Evolutionary conservation across 2,888 invertebrate species (phyloP), one percentile per base, ranked within the genome.

Genomic region (Callyntrura guangdongensis): DNA sequence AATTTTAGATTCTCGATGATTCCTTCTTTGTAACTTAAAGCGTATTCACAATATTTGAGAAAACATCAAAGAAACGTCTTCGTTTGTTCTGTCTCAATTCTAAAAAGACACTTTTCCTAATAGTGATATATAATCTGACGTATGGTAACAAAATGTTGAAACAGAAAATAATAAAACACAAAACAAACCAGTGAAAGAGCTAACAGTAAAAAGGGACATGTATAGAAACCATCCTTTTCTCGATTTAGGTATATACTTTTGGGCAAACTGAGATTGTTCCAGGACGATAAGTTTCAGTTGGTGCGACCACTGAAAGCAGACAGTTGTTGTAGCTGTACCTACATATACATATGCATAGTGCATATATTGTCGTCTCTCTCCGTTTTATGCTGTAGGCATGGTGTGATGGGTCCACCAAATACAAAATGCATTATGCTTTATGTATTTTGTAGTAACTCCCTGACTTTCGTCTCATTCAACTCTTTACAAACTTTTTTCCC

Each of bases 51-150:
- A 74, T 74, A 49, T 47, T 74, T 74, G 47, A 49, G 49, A 17
- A 74, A 49, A 74, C 49, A 74, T 74, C 74, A 74, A 74, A 74
- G 72, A 49, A 47, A 74, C 45, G 72, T 45, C 36, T 45, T 6
- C 36, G 36, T 45, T 25, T 72, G 20, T 22, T 9, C 74, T 25
- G 47, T 74, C n/a, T 11, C 49, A 17, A 49, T 74, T 20, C 49
- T 22, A 20, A 64, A 64, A 64, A 64, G 25, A 36, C 36, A 36
- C 36, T 36, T 36, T 36, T 36, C 36, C 36, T 36, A 36, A 36
- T n/a, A n/a, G n/a, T n/a, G n/a, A n/a, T n/a, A n/a, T n/a, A n/a
- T n/a, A n/a, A n/a, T n/a, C n/a, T n/a, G n/a, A n/a, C n/a, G 36
- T 36, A 36, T 36, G 36, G 36, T 6, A 36, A 36, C 36, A 6